These are phyloP conservation scores for Hexactinellida sp. DNA, from an alignment of 37 sponge, comb jelly and placozoan genomes.

Conservation along the genomic window DNA sequence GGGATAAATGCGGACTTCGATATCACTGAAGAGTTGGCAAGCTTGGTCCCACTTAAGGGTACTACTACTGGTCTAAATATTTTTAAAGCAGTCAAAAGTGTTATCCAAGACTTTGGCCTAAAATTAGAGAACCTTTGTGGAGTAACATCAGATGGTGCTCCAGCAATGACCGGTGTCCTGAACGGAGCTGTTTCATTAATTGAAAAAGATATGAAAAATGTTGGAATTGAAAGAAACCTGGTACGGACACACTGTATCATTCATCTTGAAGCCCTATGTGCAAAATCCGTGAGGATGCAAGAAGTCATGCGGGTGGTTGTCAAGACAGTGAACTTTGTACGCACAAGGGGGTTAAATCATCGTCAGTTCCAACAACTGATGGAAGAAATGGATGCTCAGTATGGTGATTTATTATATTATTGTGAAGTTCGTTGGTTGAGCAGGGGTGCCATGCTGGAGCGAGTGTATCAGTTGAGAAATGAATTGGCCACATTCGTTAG, in stretches of 20 bases:
- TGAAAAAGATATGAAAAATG: constrained; percentile 10
- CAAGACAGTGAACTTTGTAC: background rate
- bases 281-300: constrained; percentile 10
- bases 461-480: constrained; percentile 10
- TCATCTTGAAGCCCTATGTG: constrained; percentile 15
- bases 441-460: background rate
- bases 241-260: background rate
- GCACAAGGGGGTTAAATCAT: background rate
- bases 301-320: constrained; percentile 9
- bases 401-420: constrained; percentile 16
- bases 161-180: background rate
- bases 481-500: background rate
- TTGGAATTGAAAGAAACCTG: background rate
- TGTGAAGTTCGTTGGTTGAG: constrained; percentile 6
- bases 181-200: constrained; percentile 6
- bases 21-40: background rate
- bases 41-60: background rate
- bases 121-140: background rate
- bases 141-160: background rate
- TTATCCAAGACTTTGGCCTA: background rate
- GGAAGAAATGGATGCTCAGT: background rate
- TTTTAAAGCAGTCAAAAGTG: background rate
- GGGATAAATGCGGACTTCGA: background rate
- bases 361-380: background rate
- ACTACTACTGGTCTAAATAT: constrained; percentile 5